Conservation (phyloP, 2,888 invertebrate genomes). For the Tipula confusa region DNA sequence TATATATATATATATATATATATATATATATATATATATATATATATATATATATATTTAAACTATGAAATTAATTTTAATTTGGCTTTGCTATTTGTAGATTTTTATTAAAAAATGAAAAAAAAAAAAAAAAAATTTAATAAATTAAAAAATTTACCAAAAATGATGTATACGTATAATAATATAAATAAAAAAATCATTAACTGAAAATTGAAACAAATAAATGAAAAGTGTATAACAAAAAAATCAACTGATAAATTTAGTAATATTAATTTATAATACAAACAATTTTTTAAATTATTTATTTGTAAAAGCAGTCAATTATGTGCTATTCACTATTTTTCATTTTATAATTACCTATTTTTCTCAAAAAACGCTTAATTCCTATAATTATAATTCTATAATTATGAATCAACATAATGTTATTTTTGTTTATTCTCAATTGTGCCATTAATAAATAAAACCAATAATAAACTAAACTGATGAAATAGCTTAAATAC, state of each 20-base stretch:
- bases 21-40: background rate
- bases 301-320: slow-evolving; percentile 25
- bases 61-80: background rate
- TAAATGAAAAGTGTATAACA: background rate
- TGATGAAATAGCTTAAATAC: slow-evolving; percentile 13
- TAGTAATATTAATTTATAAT: background rate
- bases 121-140: background rate
- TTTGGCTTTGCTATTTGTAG: slow-evolving; percentile 5
- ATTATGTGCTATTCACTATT: background rate
- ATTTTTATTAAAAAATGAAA: background rate
- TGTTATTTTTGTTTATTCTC: background rate
- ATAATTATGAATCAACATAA: background rate
- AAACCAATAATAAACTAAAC: background rate
- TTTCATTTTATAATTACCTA: background rate
- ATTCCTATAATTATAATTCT: background rate
- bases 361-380: background rate
- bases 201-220: background rate
- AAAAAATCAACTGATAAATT: background rate
- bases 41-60: background rate
- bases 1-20: background rate
- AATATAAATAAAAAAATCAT: background rate
- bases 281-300: background rate
- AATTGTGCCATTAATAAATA: background rate
- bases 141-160: background rate
- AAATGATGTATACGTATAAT: slow-evolving; percentile 25